Percentiles rank a stretch among this genome's conserved stretches.
These are phyloP conservation scores for Nezara viridula DNA, from an alignment of 2,888 invertebrate genomes.

Conservation along the genomic window DNA sequence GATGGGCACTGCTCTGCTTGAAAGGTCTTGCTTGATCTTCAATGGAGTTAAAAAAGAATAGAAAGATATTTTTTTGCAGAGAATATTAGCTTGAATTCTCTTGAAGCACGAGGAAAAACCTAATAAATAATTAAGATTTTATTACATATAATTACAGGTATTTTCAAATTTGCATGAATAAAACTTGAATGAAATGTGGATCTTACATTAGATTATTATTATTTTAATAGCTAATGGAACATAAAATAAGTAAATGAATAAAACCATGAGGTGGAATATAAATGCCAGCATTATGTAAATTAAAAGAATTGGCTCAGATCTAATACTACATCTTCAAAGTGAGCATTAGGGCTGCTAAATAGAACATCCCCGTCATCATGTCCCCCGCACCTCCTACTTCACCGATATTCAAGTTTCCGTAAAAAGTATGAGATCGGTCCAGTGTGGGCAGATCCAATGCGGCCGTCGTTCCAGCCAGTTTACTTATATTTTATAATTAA, in stretches of 20 bases:
- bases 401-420: constrained; percentile 32
- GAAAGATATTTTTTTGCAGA: no score
- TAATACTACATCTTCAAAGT: neutral
- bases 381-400: neutral
- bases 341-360: neutral
- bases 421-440: neutral
- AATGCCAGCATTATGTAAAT: constrained; percentile 10
- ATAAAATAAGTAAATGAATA: constrained; percentile 16
- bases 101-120: neutral
- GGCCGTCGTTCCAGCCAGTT: neutral
- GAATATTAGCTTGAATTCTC: no score
- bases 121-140: constrained; percentile 13
- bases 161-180: constrained; percentile 18
- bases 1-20: no score
- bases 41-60: no score
- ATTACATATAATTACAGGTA: neutral
- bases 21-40: no score
- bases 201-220: neutral
- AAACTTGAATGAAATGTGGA: neutral
- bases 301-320: neutral
- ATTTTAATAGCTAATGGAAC: neutral
- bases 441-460: neutral
- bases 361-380: neutral
- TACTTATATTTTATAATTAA: neutral
- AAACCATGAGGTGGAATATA: neutral